These are phyloP conservation scores for Tachypleus tridentatus DNA, from an alignment of 1,140 invertebrate genomes.

Conservation along the genomic window DNA sequence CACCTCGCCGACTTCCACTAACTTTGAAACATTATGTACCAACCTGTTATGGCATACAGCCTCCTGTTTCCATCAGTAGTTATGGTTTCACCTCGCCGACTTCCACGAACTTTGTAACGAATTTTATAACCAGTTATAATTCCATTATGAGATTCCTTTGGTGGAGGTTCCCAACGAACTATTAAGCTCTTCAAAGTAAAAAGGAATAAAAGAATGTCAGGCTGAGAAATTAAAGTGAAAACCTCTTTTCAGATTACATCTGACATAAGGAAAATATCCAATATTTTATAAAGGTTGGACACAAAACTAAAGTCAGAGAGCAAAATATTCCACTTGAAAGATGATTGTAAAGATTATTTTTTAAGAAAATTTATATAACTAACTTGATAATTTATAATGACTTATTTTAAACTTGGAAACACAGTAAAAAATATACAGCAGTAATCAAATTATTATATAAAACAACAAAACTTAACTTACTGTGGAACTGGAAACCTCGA, in stretches of 20 bases:
- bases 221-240: no score
- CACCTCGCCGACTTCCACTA: conserved; percentile 31
- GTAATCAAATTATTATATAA: not conserved
- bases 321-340: not conserved
- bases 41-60: conserved; percentile 52
- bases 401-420: not conserved
- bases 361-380: not conserved
- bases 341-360: not conserved
- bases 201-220: not conserved
- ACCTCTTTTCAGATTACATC: no score
- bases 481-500: conserved; percentile 69
- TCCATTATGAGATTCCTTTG: conserved; percentile 69
- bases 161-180: conserved; percentile 81
- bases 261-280: no score
- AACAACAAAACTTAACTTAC: conserved; percentile 3
- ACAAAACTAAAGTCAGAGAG: not conserved
- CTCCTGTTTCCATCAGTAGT: conserved; percentile 76
- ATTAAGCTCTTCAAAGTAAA: conserved; percentile 14
- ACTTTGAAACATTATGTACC: conserved; percentile 46
- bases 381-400: not conserved
- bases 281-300: no score
- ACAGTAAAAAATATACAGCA: not conserved
- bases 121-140: conserved; percentile 92
- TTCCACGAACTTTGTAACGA: conserved; percentile 52
- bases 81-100: conserved; percentile 41